Evolutionary conservation across 2,797 vertebrate genomes (phyloP).

Genomic region (Leuciscus waleckii): DNA sequence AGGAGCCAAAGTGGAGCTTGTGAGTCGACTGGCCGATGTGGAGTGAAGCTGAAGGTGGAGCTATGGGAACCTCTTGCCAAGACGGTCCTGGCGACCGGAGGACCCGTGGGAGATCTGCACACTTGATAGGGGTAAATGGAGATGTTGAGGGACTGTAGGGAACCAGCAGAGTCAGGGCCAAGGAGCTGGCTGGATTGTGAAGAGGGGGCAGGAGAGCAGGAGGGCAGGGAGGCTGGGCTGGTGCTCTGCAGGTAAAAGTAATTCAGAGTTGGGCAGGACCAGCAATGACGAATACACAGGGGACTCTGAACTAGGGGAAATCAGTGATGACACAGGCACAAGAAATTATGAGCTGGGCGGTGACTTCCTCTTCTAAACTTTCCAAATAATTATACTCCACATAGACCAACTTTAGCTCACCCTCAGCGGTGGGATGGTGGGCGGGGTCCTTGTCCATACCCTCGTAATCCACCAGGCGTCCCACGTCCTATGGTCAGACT

Average conservation of each 20-base stretch:
- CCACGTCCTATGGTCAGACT: background rate
- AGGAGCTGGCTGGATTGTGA: background rate
- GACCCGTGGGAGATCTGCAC: background rate
- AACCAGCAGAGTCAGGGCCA: background rate
- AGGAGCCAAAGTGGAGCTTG: background rate
- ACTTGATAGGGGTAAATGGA: background rate
- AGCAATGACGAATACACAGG: too few relatives aligned
- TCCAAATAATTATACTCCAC: background rate
- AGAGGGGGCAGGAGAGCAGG: background rate
- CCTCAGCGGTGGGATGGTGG: background rate
- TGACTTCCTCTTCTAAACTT: background rate
- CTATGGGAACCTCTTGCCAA: background rate
- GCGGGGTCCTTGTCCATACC: background rate
- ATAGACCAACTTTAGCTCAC: background rate
- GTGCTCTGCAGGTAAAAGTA: too few relatives aligned
- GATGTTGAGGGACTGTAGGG: background rate
- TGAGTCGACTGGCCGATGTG: background rate
- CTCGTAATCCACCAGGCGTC: background rate
- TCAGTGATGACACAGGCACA: background rate
- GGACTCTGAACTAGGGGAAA: background rate
- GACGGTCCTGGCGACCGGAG: background rate
- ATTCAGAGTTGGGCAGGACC: too few relatives aligned
- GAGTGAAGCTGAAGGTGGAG: background rate
- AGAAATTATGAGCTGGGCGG: background rate
- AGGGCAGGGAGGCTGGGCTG: background rate